Conservation (phyloP, 2,888 invertebrate species). For the Ctena decussata region DNA sequence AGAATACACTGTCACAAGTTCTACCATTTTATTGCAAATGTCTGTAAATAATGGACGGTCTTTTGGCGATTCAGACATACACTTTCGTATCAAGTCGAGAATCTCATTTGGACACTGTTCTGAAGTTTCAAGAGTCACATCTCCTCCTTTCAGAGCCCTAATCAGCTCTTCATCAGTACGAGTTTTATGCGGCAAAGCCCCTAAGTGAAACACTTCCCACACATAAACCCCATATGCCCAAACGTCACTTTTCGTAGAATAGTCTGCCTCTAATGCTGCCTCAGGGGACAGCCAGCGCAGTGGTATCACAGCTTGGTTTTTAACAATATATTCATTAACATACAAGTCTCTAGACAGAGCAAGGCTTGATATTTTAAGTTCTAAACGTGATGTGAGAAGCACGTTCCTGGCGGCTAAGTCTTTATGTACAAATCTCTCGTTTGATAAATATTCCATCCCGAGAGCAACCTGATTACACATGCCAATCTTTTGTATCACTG, state of each 20-base stretch:
- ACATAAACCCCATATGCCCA: slow-evolving; percentile 96
- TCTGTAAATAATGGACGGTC: slow-evolving; percentile 87
- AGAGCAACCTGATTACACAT: slow-evolving; percentile 91
- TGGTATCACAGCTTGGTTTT: slow-evolving; percentile 89
- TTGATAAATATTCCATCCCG: slow-evolving; percentile 93
- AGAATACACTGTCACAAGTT: slow-evolving; percentile 77
- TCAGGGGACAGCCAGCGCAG: slow-evolving; percentile 96
- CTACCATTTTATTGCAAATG: slow-evolving; percentile 82
- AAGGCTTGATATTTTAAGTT: slow-evolving; percentile 94
- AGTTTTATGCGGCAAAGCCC: slow-evolving; percentile 92
- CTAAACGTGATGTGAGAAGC: slow-evolving; percentile 92
- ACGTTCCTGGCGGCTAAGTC: slow-evolving; percentile 98
- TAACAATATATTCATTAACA: slow-evolving; percentile 95
- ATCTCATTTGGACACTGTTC: slow-evolving; percentile 83
- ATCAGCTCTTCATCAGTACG: slow-evolving; percentile 92
- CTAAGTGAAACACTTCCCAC: slow-evolving; percentile 96
- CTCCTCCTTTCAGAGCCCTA: slow-evolving; percentile 76
- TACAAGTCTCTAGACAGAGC: slow-evolving; percentile 93
- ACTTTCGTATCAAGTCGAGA: slow-evolving; percentile 81
- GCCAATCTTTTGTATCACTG: slow-evolving; percentile 86
- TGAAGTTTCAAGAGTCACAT: slow-evolving; percentile 74
- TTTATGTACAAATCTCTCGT: slow-evolving; percentile 93
- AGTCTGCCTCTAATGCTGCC: slow-evolving; percentile 96
- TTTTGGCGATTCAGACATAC: slow-evolving; percentile 84
- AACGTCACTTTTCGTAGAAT: slow-evolving; percentile 96